Evolutionary conservation across 2,888 invertebrate genomes (phyloP).

Genomic region (Spialia ferax): DNA sequence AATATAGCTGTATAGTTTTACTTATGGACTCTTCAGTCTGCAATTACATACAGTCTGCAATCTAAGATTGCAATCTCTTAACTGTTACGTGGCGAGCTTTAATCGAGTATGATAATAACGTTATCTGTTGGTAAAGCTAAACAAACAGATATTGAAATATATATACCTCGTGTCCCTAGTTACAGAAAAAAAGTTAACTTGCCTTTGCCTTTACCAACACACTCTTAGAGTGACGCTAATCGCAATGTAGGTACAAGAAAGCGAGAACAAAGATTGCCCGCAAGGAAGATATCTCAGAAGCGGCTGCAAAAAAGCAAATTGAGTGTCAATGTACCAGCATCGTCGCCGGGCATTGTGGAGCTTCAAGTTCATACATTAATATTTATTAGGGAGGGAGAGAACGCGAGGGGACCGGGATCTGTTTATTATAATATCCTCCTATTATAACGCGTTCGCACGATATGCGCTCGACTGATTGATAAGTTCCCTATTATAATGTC

Average conservation of each 20-base stretch:
- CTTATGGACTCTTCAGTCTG: too few species aligned
- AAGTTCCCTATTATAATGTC: slow-evolving; percentile 48
- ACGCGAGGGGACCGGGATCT: slow-evolving; percentile 77
- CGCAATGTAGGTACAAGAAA: slow-evolving; percentile 39
- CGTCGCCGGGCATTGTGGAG: slow-evolving; percentile 67
- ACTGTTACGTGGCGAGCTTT: not conserved
- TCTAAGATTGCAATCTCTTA: not conserved
- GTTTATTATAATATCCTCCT: slow-evolving; percentile 86
- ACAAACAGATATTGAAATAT: not conserved
- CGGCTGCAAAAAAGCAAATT: slow-evolving; percentile 73
- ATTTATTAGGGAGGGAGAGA: slow-evolving; percentile 79
- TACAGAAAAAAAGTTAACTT: slow-evolving; percentile 13
- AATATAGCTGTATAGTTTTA: too few species aligned
- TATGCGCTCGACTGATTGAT: slow-evolving; percentile 70
- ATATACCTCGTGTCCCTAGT: too few species aligned
- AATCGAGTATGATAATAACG: not conserved
- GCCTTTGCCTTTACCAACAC: not conserved
- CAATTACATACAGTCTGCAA: not conserved
- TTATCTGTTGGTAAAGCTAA: not conserved
- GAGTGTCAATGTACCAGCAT: slow-evolving; percentile 86
- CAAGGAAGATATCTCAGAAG: slow-evolving; percentile 50
- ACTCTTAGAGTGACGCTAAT: slow-evolving; percentile 42
- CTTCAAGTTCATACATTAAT: slow-evolving; percentile 84
- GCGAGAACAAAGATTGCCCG: slow-evolving; percentile 50
- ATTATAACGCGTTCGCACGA: slow-evolving; percentile 85